A percentile compares a stretch with the other conserved stretches of the same genome.
Evolutionary conservation across 1,140 invertebrate genomes (phyloP).

Genomic region (Drosophila gunungcola): DNA sequence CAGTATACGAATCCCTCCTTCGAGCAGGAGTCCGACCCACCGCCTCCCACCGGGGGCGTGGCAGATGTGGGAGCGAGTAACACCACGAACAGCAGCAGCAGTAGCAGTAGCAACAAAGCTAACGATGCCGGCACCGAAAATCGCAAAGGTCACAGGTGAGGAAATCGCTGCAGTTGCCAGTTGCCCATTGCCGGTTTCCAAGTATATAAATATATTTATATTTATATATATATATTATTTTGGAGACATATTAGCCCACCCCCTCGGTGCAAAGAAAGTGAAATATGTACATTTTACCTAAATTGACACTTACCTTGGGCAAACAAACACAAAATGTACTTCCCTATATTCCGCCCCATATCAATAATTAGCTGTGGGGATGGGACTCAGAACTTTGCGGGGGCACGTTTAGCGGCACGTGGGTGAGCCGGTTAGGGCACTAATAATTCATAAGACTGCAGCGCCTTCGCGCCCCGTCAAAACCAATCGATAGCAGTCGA

Average conservation of each 20-base stretch:
- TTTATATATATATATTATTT: constrained; percentile 18
- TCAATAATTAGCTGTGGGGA: constrained; percentile 39
- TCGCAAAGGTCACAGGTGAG: constrained; percentile 84
- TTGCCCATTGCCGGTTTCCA: constrained; percentile 13
- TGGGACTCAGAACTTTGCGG: constrained; percentile 2
- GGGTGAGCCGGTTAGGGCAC: constrained; percentile 18
- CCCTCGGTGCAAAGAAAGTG: background rate
- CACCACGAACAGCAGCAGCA: background rate
- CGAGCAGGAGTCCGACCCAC: constrained; percentile 62
- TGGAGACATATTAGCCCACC: constrained; percentile 54
- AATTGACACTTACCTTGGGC: constrained; percentile 63
- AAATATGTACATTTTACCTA: constrained; percentile 52
- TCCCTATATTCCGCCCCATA: constrained; percentile 13
- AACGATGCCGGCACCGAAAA: constrained; percentile 69
- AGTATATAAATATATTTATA: background rate
- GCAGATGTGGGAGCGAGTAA: constrained; percentile 22
- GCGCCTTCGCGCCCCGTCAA: constrained; percentile 28
- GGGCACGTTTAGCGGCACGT: constrained; percentile 37
- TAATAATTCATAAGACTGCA: constrained; percentile 62
- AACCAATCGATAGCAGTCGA: constrained; percentile 59
- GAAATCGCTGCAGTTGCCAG: constrained; percentile 51
- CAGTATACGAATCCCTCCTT: constrained; percentile 81
- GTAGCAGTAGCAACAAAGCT: constrained; percentile 37
- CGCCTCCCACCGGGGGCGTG: constrained; percentile 23
- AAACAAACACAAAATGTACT: constrained; percentile 22